Evolutionary conservation across 1,140 invertebrate genomes (phyloP), one percentile per base, ranked within the genome.

Genomic region (Colletes latitarsis): DNA sequence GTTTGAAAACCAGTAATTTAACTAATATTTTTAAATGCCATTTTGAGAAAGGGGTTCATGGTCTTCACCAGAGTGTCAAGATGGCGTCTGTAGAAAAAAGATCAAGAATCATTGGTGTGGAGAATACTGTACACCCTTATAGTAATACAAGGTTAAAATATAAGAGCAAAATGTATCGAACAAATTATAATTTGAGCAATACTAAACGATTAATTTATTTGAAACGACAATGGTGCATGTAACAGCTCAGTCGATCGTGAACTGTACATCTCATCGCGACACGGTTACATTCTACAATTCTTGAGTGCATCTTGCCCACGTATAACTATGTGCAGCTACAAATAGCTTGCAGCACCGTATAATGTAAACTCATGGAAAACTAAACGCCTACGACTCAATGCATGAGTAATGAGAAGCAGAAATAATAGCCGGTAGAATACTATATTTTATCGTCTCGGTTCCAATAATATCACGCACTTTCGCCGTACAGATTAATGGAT

Each of bases 341-440:
- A 78, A 78, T 72, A 78, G 68, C 76, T 53, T 46, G n/a, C 46
- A n/a, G 57, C 68, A 62, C 14, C 15, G 58, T 63, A 55, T 70
- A 77, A 77, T 77, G 66, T 70, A 77, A 70, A 71, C 76, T 77
- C 68, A 72, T 78, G 71, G 52, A 80, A 75, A 74, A 70, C 79
- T 81, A 69, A 70, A 78, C 76, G 76, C 76, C 76, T 52, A 78
- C 68, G 76, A 52, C 53, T 66, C 63, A 49, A 76, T 67, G 73
- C 19, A 57, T 67, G 73, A 76, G n/a, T 41, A 76, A 76, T 30
- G 73, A 76, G 52, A 57, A 43, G 52, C 46, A 76, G 52, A 57
- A 76, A 76, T 76, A 67, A 76, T 66, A 53, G 17, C 73, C 46
- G 19, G n/a, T 66, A 21, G 73, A 66, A 43, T 66, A 55, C 12